A percentile compares a stretch with the other conserved stretches of the same genome.
Evolutionary conservation across 2,888 invertebrate genomes (phyloP).

Genomic region (Athetis lepigone): DNA sequence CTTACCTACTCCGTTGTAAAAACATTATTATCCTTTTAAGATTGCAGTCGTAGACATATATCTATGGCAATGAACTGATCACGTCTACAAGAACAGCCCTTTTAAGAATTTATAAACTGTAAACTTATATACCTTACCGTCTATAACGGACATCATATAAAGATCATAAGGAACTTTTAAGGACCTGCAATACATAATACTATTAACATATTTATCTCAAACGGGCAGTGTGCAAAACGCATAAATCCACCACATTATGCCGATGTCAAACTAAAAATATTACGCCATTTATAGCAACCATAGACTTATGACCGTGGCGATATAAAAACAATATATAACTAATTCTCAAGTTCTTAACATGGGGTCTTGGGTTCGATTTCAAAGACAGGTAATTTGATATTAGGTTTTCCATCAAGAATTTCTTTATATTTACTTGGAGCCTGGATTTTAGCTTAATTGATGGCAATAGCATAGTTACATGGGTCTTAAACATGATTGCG

Average conservation of each 20-base stretch:
- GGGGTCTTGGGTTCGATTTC: neutral
- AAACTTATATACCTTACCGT: conserved; percentile 12
- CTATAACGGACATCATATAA: conserved; percentile 23
- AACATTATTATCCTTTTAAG: too few species aligned
- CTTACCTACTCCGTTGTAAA: too few species aligned
- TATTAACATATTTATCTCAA: conserved; percentile 57
- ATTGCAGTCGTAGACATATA: too few species aligned
- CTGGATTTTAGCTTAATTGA: neutral
- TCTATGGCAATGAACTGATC: neutral
- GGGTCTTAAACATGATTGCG: too few species aligned
- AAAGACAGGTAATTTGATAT: neutral
- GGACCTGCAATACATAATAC: conserved; percentile 38
- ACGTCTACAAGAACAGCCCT: conserved; percentile 5
- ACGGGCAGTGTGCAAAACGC: conserved; percentile 56
- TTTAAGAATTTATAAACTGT: conserved; percentile 24
- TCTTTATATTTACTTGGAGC: neutral
- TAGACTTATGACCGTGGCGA: conserved; percentile 19
- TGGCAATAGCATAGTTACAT: too few species aligned
- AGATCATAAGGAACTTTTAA: conserved; percentile 25
- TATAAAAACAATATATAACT: conserved; percentile 10
- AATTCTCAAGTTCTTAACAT: neutral
- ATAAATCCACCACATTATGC: conserved; percentile 43
- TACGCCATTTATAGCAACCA: conserved; percentile 24
- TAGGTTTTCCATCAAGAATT: too few species aligned
- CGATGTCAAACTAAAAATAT: conserved; percentile 29